Evolutionary conservation across 2,113 vertebrate species (phyloP).

Genomic region (Sterna hirundo): DNA sequence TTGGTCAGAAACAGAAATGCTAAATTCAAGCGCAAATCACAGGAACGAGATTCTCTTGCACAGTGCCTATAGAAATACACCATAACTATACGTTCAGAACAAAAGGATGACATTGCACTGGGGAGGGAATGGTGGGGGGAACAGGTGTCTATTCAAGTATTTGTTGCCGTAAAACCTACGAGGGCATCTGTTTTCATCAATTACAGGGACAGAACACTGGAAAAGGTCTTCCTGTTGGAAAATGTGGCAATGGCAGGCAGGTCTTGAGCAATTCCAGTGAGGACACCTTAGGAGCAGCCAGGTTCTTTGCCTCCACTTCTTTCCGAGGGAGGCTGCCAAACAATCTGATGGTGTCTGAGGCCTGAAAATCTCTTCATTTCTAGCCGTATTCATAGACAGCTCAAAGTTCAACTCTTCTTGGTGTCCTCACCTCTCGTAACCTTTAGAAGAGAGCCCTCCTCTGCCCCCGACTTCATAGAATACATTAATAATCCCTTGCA

Average conservation of each 20-base stretch:
- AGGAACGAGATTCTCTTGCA: not conserved
- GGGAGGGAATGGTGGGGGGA: not conserved
- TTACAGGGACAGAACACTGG: not conserved
- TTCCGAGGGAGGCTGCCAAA: not conserved
- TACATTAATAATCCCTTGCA: not conserved
- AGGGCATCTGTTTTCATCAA: not conserved
- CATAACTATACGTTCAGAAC: not conserved
- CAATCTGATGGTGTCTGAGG: not conserved
- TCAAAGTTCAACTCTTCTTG: not conserved
- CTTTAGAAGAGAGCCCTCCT: not conserved
- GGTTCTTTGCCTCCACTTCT: not conserved
- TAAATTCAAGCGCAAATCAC: not conserved
- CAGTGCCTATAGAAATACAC: not conserved
- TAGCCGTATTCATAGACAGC: not conserved
- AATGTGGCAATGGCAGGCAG: accelerated
- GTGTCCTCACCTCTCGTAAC: not conserved
- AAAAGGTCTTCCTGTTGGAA: not conserved
- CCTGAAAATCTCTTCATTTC: not conserved
- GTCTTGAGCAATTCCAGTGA: not conserved
- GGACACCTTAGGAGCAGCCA: not conserved
- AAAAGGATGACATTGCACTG: not conserved
- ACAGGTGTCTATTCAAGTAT: not conserved
- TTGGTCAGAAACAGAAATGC: not conserved
- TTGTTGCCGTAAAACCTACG: not conserved
- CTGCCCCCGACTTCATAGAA: not conserved